These are phyloP conservation scores for Pammene aurita DNA, from an alignment of 2,888 invertebrate genomes.

Conservation along the genomic window DNA sequence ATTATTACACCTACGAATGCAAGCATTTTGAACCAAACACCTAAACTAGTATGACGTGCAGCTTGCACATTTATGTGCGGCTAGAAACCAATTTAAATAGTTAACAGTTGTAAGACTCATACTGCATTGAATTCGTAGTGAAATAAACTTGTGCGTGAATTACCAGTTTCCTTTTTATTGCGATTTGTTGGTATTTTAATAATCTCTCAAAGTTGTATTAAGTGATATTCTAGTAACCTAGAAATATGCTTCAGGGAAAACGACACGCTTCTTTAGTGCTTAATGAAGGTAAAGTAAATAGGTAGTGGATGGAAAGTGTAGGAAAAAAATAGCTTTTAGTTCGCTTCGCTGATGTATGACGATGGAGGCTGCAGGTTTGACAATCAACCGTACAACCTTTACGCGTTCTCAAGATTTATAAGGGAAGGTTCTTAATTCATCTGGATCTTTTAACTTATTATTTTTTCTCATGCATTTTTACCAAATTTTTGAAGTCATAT, in stretches of 20 bases:
- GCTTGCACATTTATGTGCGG: slow-evolving; percentile 26
- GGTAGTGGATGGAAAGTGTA: background rate
- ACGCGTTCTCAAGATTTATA: no score
- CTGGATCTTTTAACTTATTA: no score
- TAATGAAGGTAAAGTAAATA: slow-evolving; percentile 33
- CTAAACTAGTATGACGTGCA: slow-evolving; percentile 66
- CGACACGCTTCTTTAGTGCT: slow-evolving; percentile 17
- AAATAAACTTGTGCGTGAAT: slow-evolving; percentile 7
- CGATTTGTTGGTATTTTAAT: background rate
- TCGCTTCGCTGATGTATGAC: no score
- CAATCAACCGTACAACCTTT: no score
- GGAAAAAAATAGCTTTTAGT: no score
- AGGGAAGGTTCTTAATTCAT: no score
- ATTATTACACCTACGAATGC: slow-evolving; percentile 54
- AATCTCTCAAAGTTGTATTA: no score
- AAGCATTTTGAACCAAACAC: slow-evolving; percentile 70
- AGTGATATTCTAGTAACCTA: background rate
- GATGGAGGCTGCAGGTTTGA: no score
- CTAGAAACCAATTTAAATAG: slow-evolving; percentile 1
- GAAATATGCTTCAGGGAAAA: slow-evolving; percentile 25
- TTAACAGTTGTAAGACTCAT: background rate
- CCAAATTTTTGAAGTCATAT: no score
- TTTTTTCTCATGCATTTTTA: no score
- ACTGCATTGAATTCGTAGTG: background rate
- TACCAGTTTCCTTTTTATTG: no score